Conservation (phyloP, 2,113 vertebrate species). For the Sisor rabdophorus region DNA sequence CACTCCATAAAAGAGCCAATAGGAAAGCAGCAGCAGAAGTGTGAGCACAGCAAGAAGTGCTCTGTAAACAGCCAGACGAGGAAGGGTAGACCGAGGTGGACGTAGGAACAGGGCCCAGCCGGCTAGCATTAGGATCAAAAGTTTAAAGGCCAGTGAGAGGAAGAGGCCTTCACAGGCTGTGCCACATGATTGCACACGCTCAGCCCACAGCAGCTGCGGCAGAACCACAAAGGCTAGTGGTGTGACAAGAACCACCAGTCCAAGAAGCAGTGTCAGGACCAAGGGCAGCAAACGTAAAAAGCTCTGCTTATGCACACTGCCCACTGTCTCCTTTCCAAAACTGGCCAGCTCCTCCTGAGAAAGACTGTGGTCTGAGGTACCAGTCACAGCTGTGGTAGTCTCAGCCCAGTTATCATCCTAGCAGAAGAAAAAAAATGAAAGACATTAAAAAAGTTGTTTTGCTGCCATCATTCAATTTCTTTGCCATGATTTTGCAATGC, state of each 20-base stretch:
- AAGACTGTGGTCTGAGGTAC: slow-evolving; percentile 93
- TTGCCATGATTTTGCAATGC: not conserved
- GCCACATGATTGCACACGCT: slow-evolving; percentile 82
- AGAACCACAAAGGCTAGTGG: slow-evolving; percentile 88
- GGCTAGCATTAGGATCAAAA: slow-evolving; percentile 88
- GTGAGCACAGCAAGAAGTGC: slow-evolving; percentile 85
- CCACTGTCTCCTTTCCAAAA: slow-evolving; percentile 87
- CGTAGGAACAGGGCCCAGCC: slow-evolving; percentile 92
- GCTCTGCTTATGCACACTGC: slow-evolving; percentile 74
- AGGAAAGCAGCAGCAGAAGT: slow-evolving; percentile 88
- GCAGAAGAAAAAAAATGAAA: not conserved
- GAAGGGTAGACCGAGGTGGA: slow-evolving; percentile 75
- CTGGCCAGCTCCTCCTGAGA: slow-evolving; percentile 94
- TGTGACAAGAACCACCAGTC: slow-evolving; percentile 83
- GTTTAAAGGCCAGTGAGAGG: slow-evolving; percentile 91
- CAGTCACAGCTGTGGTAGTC: slow-evolving; percentile 92
- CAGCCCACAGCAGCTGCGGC: slow-evolving; percentile 84
- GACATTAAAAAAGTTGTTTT: not conserved
- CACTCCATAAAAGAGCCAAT: slow-evolving; percentile 96
- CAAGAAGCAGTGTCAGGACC: slow-evolving; percentile 73
- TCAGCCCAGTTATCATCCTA: slow-evolving; percentile 99
- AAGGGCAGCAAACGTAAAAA: slow-evolving; percentile 81
- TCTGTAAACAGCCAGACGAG: slow-evolving; percentile 84
- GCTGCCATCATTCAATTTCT: not conserved
- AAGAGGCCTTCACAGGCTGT: slow-evolving; percentile 92